Conservation (phyloP, 2,797 vertebrate species). For the Crocodylus rhombifer region DNA sequence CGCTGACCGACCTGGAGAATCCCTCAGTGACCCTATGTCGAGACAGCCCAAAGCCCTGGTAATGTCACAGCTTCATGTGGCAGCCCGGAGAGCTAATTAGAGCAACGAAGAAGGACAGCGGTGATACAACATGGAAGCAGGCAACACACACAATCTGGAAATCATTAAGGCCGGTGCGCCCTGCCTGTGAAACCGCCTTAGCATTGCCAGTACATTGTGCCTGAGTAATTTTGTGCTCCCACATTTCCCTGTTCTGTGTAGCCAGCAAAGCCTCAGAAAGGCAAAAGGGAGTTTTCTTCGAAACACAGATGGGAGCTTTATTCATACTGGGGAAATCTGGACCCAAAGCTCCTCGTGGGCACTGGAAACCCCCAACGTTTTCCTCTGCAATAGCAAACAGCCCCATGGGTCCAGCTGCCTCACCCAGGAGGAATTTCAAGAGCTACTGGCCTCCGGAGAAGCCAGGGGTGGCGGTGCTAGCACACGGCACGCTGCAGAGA, state of each 20-base stretch:
- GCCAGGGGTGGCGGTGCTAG: not conserved
- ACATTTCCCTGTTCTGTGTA: not conserved
- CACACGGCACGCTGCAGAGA: not conserved
- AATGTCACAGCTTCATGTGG: fast-evolving
- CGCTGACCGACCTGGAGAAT: not conserved
- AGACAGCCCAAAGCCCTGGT: not conserved
- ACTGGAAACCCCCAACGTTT: not conserved
- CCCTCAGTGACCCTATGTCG: not conserved
- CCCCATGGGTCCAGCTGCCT: fast-evolving
- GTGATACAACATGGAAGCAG: fast-evolving
- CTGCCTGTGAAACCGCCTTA: not conserved
- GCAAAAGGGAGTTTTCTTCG: fast-evolving
- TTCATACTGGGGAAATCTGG: not conserved
- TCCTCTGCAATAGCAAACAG: not conserved
- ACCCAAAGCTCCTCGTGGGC: fast-evolving
- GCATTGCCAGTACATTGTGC: not conserved
- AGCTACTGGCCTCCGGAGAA: not conserved
- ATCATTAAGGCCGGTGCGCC: fast-evolving
- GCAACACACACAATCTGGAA: not conserved
- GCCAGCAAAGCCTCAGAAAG: not conserved
- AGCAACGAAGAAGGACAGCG: not conserved
- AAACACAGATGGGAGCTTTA: not conserved
- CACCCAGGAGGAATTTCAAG: fast-evolving
- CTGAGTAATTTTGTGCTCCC: not conserved
- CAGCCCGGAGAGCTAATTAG: not conserved